Base-by-base conservation (phyloP, 2,888 invertebrate genomes). In the Dicranocentrus wangi region DNA sequence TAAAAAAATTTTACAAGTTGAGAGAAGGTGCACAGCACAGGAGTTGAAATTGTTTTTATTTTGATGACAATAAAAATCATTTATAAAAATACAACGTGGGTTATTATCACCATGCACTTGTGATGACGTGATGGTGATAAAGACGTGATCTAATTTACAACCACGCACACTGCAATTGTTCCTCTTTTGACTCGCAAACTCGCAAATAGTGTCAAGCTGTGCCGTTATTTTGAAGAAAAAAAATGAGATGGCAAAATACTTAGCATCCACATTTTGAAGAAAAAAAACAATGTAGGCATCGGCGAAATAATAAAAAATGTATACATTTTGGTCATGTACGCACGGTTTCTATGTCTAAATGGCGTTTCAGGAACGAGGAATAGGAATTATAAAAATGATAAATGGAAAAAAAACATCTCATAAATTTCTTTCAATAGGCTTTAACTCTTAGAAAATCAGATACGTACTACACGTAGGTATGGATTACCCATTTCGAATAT, bases 61-160 rank as follows among this genome's bases (percentile, higher is more conserved):
- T 65, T 65, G 65, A 65, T 65, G 65, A 65, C 42, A 65, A n/a
- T 19, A 61, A 61, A 13, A 47, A n/a, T n/a, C 42, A 65, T 65
- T 43, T 42, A 65, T 65, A 43, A 60, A 27, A 60, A 60, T 28
- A 27, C 27, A 60, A 15, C 60, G 60, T 60, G 60, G 27, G 27
- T 27, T 60, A 60, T 25, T 55, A 19, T 32, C 32, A 28, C 32
- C 23, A 23, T 58, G 19, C 27, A 19, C 39, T 69, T 23, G 65
- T 68, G 75, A 68, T 75, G 66, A 55, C 68, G 66, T 75, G 75
- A 68, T 68, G 15, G 17, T 32, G 75, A 75, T 75, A 75, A 70
- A 61, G 68, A 80, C 80, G 80, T 80, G 80, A 73, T 80, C 80
- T 69, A 80, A 73, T 73, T 80, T 80, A 58, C 27, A 61, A 68